phyloP scores from a whole-genome alignment of 1,140 invertebrate species.

The Akabosia matsudoensis region DNA sequence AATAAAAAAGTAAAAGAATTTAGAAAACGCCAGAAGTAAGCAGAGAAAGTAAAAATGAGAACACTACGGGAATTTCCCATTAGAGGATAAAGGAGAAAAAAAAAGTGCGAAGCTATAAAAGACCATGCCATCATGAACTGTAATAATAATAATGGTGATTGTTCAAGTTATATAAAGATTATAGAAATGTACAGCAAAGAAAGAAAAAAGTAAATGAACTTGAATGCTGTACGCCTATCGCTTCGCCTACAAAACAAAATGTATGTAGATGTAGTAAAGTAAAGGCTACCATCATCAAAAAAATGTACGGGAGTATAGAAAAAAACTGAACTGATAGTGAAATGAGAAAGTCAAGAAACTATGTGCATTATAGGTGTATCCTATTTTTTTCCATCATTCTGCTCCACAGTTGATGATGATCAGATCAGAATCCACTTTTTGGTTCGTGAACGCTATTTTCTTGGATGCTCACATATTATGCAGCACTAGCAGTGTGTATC shows the following conservation, averaged over 20 bases:
- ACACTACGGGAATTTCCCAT: conserved; percentile 14
- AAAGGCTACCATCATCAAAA: no score
- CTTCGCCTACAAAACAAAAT: no score
- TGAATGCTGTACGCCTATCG: neutral
- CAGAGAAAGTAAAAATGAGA: neutral
- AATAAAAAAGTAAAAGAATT: neutral
- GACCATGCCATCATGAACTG: neutral
- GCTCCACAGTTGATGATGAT: conserved; percentile 21
- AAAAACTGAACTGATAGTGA: neutral
- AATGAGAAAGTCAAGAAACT: neutral
- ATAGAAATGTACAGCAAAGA: neutral
- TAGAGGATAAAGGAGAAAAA: neutral
- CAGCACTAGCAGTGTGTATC: neutral
- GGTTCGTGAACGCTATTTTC: neutral
- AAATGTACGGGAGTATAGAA: no score
- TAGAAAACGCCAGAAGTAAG: neutral
- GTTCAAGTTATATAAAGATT: neutral
- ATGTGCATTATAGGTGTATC: neutral
- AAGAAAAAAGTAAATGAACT: neutral
- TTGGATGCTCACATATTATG: neutral
- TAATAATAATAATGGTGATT: neutral
- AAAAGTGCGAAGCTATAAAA: neutral
- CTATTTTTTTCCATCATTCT: neutral
- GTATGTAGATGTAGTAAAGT: no score
- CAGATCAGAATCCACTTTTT: neutral